These are phyloP conservation scores for Cecidostiba fungosa DNA, from an alignment of 2,888 invertebrate species.

Conservation along the genomic window DNA sequence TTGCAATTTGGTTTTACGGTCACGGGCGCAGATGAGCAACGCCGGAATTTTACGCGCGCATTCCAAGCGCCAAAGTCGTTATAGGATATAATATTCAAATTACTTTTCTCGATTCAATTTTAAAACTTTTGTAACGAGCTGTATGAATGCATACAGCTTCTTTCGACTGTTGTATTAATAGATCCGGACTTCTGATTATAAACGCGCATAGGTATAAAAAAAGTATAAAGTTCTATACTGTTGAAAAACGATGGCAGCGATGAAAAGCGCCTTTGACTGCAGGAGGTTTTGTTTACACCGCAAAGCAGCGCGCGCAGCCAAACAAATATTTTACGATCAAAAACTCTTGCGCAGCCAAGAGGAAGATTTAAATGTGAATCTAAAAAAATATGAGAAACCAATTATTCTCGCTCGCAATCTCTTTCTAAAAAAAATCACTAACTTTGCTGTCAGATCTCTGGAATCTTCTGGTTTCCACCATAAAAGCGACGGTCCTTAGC, in stretches of 20 bases:
- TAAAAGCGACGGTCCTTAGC: too few relatives aligned
- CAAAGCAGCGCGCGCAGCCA: too few relatives aligned
- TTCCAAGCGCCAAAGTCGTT: neutral
- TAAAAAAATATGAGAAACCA: too few relatives aligned
- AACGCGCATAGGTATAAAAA: neutral
- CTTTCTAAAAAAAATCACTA: neutral
- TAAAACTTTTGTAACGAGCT: neutral
- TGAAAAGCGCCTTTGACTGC: too few relatives aligned
- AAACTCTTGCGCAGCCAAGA: too few relatives aligned
- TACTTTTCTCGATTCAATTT: slow-evolving; percentile 4
- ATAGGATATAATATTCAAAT: neutral
- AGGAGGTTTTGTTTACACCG: too few relatives aligned
- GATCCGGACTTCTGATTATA: neutral
- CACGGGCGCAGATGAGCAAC: neutral
- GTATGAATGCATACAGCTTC: neutral
- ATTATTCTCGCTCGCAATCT: too few relatives aligned
- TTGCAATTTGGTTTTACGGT: slow-evolving; percentile 26
- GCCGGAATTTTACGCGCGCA: neutral
- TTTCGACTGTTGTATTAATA: neutral
- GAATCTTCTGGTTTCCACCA: too few relatives aligned
- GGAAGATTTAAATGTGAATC: too few relatives aligned
- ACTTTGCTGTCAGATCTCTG: neutral
- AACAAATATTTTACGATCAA: too few relatives aligned
- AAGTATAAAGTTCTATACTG: too few relatives aligned
- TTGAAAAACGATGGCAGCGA: too few relatives aligned